These are phyloP conservation scores for Ganaspis sp. DNA, from an alignment of 1,140 invertebrate genomes.

Conservation along the genomic window DNA sequence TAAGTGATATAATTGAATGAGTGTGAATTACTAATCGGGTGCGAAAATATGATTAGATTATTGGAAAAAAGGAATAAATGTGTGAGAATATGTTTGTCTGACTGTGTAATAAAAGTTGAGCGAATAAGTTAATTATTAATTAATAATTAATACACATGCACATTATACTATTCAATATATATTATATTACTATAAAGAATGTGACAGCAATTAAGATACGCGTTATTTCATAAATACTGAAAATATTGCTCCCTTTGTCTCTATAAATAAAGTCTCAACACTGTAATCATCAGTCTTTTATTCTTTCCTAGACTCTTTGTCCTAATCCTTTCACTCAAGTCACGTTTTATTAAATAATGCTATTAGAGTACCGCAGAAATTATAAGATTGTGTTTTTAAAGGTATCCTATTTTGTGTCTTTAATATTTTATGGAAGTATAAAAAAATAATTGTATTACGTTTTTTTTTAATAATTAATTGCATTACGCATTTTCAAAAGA, in stretches of 20 bases:
- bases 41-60: constrained; percentile 58
- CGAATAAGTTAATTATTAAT: constrained; percentile 61
- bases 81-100: constrained; percentile 47
- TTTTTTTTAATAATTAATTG: too few relatives aligned
- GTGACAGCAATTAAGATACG: constrained; percentile 69
- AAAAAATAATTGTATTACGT: too few relatives aligned
- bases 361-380: too few relatives aligned
- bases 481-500: too few relatives aligned
- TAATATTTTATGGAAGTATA: too few relatives aligned
- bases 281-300: constrained; percentile 33
- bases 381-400: too few relatives aligned
- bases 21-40: constrained; percentile 43
- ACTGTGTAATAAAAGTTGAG: constrained; percentile 56
- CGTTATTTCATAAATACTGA: constrained; percentile 70
- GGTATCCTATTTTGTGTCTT: too few relatives aligned
- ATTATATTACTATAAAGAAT: constrained; percentile 65
- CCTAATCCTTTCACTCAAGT: neutral
- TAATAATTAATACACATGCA: constrained; percentile 68
- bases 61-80: constrained; percentile 42
- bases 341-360: too few relatives aligned
- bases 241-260: constrained; percentile 66
- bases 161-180: constrained; percentile 64
- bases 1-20: constrained; percentile 17
- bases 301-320: neutral
- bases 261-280: constrained; percentile 64